Evolutionary conservation across 2,797 vertebrate species (phyloP).

Genomic region (Danio tinwini): DNA sequence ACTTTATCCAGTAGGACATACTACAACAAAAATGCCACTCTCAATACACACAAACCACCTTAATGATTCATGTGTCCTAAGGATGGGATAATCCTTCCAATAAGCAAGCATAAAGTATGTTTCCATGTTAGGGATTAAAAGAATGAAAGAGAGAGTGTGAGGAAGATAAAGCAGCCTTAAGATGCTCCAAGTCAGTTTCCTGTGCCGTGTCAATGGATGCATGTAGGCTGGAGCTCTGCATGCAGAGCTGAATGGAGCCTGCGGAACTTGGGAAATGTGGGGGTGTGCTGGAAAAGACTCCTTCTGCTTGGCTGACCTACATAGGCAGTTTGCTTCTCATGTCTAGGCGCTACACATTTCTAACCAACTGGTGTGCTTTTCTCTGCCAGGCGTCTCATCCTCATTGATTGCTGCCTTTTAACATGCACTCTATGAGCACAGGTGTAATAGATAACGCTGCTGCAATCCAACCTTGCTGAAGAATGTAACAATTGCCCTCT

Average conservation of each 20-base stretch:
- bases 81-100: neutral
- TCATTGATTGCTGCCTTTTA: constrained; percentile 76
- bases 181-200: constrained; percentile 44
- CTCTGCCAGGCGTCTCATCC: constrained; percentile 75
- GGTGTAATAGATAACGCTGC: constrained; percentile 56
- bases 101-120: constrained; percentile 6
- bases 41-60: neutral
- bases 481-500: constrained; percentile 38
- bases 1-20: neutral
- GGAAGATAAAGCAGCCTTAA: constrained; percentile 38
- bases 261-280: constrained; percentile 76
- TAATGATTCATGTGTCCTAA: neutral
- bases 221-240: constrained; percentile 48
- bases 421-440: constrained; percentile 63
- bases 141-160: constrained; percentile 19
- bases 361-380: constrained; percentile 73
- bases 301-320: constrained; percentile 86
- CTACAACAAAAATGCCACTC: neutral
- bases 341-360: constrained; percentile 77
- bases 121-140: constrained; percentile 3
- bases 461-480: constrained; percentile 57
- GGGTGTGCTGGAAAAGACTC: constrained; percentile 77
- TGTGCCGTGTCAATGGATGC: constrained; percentile 51
- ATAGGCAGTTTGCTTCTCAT: constrained; percentile 83
- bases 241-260: constrained; percentile 63